Base-by-base conservation (phyloP, 2,797 vertebrate genomes). In the Hyperoplus immaculatus region DNA sequence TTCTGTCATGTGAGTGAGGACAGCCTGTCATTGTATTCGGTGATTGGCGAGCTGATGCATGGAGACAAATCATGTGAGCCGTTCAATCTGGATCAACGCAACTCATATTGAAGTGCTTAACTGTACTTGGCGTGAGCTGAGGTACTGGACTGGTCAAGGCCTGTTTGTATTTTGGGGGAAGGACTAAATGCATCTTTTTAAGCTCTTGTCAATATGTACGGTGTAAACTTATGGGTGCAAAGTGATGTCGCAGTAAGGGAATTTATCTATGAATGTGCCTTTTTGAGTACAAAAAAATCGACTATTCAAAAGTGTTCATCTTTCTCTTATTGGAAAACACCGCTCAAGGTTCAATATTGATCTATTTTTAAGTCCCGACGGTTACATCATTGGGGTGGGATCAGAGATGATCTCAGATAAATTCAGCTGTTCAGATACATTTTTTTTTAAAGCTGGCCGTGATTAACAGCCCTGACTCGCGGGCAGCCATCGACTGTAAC, bases 1-100 rank as follows among this genome's bases (percentile, higher is more conserved):
- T 75, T 76, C 78, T 81, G 86, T 93, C 93, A 92, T 93, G 92
- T 93, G 92, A 93, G 88, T 64, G 87, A 90, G 87, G 91, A 93
- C 90, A 94, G 90, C 90, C 80, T 81, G 87, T 90, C 92, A 93
- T 92, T 93, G 90, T 93, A 72, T 75, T 89, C 72, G 29, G 69
- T 92, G 90, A 94, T 93, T 94, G 91, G 91, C 69, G 63, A 92
- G 88, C 78, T 88, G 90, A 89, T 91, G 90, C 83, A 62, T 60
- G 82, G 80, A 79, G 82, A 80, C 84, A 72, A 73, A 89, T 89
- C 93, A 94, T 93, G 91, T 93, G 92, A 93, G 90, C 82, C 53
- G 29, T 82, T 88, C 78, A 81, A 78, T 82, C 64, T 76, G 84
- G 84, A 89, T 90, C 86, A 80, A 71, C 71, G 39, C 61, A 69